Base-by-base conservation (phyloP, 2,113 vertebrate genomes). In the Mionectes macconnelli region DNA sequence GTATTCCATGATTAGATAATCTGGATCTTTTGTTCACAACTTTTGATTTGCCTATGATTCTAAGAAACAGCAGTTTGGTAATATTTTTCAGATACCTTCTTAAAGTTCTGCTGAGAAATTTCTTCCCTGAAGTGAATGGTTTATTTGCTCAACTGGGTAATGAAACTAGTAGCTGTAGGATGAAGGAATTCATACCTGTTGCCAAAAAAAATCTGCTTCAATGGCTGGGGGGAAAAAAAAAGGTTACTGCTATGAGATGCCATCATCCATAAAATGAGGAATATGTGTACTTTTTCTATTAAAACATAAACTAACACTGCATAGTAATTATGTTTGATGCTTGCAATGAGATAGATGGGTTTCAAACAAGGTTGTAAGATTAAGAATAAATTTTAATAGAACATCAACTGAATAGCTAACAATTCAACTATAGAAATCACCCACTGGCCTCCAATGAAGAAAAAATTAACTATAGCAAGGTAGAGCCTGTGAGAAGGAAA, bases 201-300 rank as follows among this genome's bases (percentile, higher is more conserved):
- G 55, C 42, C 20, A 88, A 63, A 84, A 84, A 77, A 10, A 72
- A 72, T 3, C 10, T 3, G 6, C 25, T 89, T 45, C 20, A 87
- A 74, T 44, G 18, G 55, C 0, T 13, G 10, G 2, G 0, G 0
- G 3, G 12, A 53, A 39, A 53, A 52, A 45, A 27, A 10, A 52
- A 16, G 0, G 1, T 22, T 57, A 56, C 10, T 50, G 44, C 33
- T 73, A 8, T 40, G 68, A 83, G 27, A 31, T 52, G 8, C 16
- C 30, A 40, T 88, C 28, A 73, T 45, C 39, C 33, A 82, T 59
- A 79, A 94, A 82, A 87, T 28, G 68, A 39, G 6, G 11, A 87
- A 37, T 17, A 81, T 11, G 10, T 66, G 11, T 18, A 9, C 1
- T 9, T 68, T 93, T 75, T 21, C 53, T 33, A 73, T 80, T 74